Evolutionary conservation across 2,113 vertebrate genomes (phyloP), one percentile per base, ranked within the genome.

Genomic region (Aplodontia rufa): DNA sequence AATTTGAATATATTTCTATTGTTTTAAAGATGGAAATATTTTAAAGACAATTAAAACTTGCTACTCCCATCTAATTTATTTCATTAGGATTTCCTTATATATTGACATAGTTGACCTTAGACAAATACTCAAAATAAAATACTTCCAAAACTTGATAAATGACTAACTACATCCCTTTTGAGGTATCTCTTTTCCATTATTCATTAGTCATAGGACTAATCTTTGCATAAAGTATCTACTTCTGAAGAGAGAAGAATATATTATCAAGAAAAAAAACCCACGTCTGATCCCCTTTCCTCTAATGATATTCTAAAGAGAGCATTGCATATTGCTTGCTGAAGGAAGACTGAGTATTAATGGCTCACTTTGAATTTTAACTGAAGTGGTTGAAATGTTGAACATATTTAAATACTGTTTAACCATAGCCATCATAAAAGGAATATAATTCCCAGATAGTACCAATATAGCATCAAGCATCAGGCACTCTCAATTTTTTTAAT

Each of bases 181-280:
- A 88, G 45, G 19, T 83, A 64, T 19, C 7, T 74, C 69, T 24
- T n/a, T 92, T 92, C n/a, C 75, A 93, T 92, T 96, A 96, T 90
- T 86, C 80, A 78, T 93, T 71, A 91, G 53, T 8, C 19, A 35
- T 13, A 64, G 42, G 55, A 90, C 13, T 87, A 58, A 76, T 40
- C 10, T 81, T 94, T 97, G 37, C 71, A 87, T 75, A 81, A 91
- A 62, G 12, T 66, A 26, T 76, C 47, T 20, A 64, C 13, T 89
- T 9, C 37, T 69, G 3, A 76, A 90, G 64, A 71, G 22, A 92
- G 75, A 91, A 90, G 14, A 62, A 88, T 89, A 64, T n/a, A 42
- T 87, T 86, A 90, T n/a, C 87, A 60, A 81, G n/a, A n/a, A 28
- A 22, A 58, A 7, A 40, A n/a, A 92, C 0, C 2, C 10, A 68